Percentiles rank a stretch among this genome's conserved stretches.
phyloP scores from a whole-genome alignment of 2,888 invertebrate genomes.

The Agonum fuliginosum region DNA sequence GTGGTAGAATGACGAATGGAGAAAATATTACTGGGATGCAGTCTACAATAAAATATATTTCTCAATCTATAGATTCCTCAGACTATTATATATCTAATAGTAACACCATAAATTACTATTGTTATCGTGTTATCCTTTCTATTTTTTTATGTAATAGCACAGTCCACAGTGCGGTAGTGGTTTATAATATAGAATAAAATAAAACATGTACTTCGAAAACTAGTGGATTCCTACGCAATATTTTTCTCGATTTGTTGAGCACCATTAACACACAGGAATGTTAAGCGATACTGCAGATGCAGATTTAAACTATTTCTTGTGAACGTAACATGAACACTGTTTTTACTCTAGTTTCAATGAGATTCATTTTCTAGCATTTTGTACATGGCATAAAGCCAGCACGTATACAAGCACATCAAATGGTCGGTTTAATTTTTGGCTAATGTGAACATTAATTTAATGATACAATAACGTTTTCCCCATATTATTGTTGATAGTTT shows the following conservation, averaged over 20 bases:
- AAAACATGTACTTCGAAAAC: neutral
- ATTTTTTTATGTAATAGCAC: too few relatives aligned
- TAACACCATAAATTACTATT: too few relatives aligned
- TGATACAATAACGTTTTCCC: slow-evolving; percentile 12
- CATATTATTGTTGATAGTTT: neutral
- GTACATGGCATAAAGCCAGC: neutral
- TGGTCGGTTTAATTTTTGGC: slow-evolving; percentile 28
- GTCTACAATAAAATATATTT: too few relatives aligned
- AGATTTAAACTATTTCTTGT: slow-evolving; percentile 11
- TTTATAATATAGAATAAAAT: too few relatives aligned
- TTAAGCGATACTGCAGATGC: slow-evolving; percentile 17
- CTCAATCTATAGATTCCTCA: too few relatives aligned
- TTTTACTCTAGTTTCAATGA: slow-evolving; percentile 25
- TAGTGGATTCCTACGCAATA: too few relatives aligned
- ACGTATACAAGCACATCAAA: slow-evolving; percentile 16
- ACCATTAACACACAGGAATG: slow-evolving; percentile 11
- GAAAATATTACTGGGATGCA: too few relatives aligned
- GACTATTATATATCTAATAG: too few relatives aligned
- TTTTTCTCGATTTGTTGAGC: neutral
- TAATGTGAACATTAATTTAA: neutral
- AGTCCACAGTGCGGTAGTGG: too few relatives aligned
- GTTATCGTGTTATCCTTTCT: too few relatives aligned
- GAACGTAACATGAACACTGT: slow-evolving; percentile 11
- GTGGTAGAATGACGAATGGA: too few relatives aligned
- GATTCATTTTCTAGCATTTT: slow-evolving; percentile 25